Evolutionary conservation across 2,797 vertebrate genomes (phyloP).

Genomic region (Accipiter minullus): DNA sequence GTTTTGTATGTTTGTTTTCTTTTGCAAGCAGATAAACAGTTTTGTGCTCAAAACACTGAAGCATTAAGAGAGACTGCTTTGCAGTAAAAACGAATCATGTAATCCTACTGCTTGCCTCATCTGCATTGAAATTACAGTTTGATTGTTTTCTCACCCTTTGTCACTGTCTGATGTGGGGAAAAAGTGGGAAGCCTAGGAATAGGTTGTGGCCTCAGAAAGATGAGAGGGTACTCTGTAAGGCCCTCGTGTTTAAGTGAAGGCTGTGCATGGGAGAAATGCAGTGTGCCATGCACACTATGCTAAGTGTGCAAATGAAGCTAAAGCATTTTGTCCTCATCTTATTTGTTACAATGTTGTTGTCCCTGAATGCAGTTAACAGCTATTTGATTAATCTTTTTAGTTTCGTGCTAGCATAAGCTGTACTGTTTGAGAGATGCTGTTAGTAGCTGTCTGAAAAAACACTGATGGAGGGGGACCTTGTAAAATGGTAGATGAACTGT

Average conservation of each 20-base stretch:
- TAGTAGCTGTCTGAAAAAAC: not conserved
- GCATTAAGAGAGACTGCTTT: not conserved
- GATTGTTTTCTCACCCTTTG: not conserved
- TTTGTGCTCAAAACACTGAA: not conserved
- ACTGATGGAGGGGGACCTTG: not conserved
- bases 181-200: not conserved
- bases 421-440: not conserved
- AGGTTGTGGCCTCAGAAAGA: not conserved
- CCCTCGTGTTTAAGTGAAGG: not conserved
- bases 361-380: not conserved
- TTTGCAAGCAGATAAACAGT: not conserved
- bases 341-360: not conserved
- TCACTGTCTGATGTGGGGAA: not conserved
- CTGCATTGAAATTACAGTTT: not conserved
- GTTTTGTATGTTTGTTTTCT: not conserved
- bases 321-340: not conserved
- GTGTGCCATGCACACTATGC: not conserved
- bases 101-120: not conserved
- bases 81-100: not conserved
- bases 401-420: not conserved
- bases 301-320: not conserved
- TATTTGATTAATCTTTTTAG: not conserved
- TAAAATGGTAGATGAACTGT: not conserved
- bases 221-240: not conserved
- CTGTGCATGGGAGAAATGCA: not conserved